These are phyloP conservation scores for Trigoniulus corallinus DNA, from an alignment of 1,140 invertebrate species.

Conservation along the genomic window DNA sequence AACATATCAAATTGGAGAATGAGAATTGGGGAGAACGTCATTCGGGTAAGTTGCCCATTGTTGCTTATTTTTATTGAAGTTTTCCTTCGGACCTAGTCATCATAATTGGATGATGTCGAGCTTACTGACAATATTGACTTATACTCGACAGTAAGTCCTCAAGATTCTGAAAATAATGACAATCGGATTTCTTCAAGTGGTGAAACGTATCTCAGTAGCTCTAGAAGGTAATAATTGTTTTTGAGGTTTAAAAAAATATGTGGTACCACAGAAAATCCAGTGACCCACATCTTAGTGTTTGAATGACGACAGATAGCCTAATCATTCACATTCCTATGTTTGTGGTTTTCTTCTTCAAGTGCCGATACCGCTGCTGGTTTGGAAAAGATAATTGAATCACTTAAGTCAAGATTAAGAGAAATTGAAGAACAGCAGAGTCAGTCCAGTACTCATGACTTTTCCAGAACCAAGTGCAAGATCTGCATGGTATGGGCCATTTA, in stretches of 20 bases:
- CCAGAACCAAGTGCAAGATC: slow-evolving; percentile 58
- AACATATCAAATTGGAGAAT: background rate
- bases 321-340: slow-evolving; percentile 2
- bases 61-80: no score
- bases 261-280: no score
- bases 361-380: slow-evolving; percentile 5
- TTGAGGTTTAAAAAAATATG: no score
- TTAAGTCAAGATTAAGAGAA: slow-evolving; percentile 48
- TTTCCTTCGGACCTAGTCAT: background rate
- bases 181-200: slow-evolving; percentile 1
- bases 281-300: no score
- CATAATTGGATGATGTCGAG: background rate
- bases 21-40: background rate
- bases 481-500: slow-evolving; percentile 66
- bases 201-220: background rate
- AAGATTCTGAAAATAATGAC: background rate
- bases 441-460: slow-evolving; percentile 19
- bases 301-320: no score
- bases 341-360: slow-evolving; percentile 3
- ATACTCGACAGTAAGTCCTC: background rate
- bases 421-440: slow-evolving; percentile 35
- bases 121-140: no score
- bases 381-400: slow-evolving; percentile 47
- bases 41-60: background rate
- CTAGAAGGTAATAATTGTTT: background rate